Conservation (phyloP, 64 coral and sea anemone genomes). For the Hydrozoanthus tunicans region DNA sequence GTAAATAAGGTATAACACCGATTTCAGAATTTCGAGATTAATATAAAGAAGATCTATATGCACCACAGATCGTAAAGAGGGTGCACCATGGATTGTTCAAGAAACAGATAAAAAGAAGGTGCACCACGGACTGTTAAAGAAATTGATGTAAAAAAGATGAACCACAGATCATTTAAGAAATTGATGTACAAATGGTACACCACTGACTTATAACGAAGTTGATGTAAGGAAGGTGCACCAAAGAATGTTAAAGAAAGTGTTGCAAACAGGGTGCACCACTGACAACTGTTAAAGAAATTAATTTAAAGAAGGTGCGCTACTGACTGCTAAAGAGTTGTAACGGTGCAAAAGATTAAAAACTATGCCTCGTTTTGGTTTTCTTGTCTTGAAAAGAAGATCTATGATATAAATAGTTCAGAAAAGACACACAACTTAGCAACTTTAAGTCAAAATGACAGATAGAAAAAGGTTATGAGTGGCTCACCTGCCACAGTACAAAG, state of each 20-base stretch:
- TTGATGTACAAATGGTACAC: not conserved
- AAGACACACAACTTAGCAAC: not conserved
- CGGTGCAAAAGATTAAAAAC: not conserved
- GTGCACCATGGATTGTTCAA: not conserved
- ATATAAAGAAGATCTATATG: no score
- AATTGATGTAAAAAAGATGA: not conserved
- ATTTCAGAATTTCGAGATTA: no score
- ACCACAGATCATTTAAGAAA: no score
- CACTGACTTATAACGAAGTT: not conserved
- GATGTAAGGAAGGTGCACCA: not conserved
- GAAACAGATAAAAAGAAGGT: not conserved
- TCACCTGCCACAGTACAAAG: constrained; percentile 96
- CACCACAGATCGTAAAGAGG: no score
- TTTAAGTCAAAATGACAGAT: not conserved
- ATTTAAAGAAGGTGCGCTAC: not conserved
- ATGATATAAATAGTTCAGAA: no score
- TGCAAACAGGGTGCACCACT: no score
- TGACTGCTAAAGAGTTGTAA: not conserved
- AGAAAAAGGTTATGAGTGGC: not conserved
- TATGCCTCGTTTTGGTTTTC: not conserved
- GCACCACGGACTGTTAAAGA: not conserved
- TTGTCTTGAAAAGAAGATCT: no score
- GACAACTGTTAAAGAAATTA: not conserved
- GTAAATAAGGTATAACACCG: not conserved
- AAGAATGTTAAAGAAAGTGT: no score